Percentiles rank a stretch among this genome's conserved stretches.
Conservation (phyloP, 2,888 invertebrate genomes). For the Metopia argyrocephala region DNA sequence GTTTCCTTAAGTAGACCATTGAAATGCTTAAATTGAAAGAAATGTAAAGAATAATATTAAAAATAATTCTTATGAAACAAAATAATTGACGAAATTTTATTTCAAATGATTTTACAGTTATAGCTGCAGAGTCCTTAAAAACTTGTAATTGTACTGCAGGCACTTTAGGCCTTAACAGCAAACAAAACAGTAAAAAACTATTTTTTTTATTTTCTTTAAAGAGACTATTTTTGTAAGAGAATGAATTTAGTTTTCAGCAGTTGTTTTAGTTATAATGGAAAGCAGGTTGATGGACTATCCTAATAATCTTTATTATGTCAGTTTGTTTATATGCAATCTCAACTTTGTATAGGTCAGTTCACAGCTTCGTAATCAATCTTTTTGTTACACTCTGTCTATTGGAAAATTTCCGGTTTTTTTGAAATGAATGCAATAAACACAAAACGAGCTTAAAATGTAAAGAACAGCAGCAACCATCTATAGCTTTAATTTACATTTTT, state of each 20-base stretch:
- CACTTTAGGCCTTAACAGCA: background rate
- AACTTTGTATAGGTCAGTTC: background rate
- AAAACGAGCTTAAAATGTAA: background rate
- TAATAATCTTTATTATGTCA: background rate
- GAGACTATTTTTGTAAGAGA: no score
- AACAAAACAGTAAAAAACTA: no score
- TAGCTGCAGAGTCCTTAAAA: background rate
- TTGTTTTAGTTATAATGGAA: conserved; percentile 5
- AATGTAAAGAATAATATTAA: background rate
- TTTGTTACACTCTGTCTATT: background rate
- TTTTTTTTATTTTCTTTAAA: no score
- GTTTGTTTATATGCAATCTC: background rate
- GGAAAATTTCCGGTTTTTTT: background rate
- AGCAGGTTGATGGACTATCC: background rate
- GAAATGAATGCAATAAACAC: background rate
- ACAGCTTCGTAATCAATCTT: no score
- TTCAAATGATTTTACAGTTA: background rate
- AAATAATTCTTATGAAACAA: background rate
- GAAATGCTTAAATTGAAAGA: background rate
- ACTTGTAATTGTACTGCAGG: conserved; percentile 4
- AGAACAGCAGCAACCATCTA: background rate
- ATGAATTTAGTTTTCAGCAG: background rate
- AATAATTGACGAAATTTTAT: background rate
- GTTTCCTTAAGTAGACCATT: background rate
- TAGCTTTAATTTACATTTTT: background rate